A percentile compares a stretch with the other conserved stretches of the same genome.
Evolutionary conservation across 2,888 invertebrate genomes (phyloP).

Genomic region (Mechanitis mazaeus): DNA sequence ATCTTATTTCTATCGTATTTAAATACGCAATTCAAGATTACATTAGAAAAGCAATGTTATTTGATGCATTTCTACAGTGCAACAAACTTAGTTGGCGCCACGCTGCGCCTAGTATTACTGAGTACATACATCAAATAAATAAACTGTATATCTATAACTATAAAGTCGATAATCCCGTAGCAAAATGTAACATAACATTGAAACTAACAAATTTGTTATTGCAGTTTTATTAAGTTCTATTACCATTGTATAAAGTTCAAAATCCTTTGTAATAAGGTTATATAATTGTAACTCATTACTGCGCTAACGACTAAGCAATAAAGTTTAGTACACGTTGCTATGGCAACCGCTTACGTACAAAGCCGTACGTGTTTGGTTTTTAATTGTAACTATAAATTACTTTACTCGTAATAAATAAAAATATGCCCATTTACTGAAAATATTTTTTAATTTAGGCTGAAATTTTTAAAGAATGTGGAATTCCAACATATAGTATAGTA

Average conservation of each 20-base stretch:
- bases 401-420: constrained; percentile 3
- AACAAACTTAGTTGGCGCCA: constrained; percentile 31
- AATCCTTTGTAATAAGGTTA: not conserved
- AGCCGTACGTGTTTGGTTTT: constrained; percentile 20
- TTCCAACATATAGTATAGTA: no score
- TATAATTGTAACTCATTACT: constrained; percentile 15
- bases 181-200: not conserved
- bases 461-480: no score
- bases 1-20: not conserved
- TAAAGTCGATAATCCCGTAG: not conserved
- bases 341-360: constrained; percentile 34
- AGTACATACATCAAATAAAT: not conserved
- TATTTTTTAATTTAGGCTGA: no score
- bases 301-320: constrained; percentile 40
- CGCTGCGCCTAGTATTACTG: constrained; percentile 15
- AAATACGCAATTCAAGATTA: not conserved
- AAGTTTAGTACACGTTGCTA: constrained; percentile 46
- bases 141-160: not conserved
- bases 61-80: constrained; percentile 23
- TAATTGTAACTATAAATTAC: constrained; percentile 24
- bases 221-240: not conserved
- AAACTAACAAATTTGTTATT: not conserved
- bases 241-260: not conserved
- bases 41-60: not conserved
- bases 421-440: no score